Conservation (phyloP, 2,113 vertebrate genomes). For the Mormoops blainvillei region DNA sequence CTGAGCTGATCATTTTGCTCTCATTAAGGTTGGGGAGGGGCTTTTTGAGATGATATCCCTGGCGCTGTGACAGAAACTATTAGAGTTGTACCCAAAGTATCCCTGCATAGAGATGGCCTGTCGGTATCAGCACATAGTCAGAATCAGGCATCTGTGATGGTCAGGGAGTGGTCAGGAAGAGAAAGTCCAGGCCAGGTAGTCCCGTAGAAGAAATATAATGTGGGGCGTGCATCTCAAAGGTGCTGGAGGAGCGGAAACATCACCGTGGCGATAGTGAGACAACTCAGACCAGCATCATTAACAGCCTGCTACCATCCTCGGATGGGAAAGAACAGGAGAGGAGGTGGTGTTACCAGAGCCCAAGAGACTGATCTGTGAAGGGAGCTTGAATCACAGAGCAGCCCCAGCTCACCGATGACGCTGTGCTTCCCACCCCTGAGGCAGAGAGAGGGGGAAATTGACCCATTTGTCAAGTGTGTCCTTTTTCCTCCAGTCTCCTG, state of each 20-base stretch:
- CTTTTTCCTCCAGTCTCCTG: neutral
- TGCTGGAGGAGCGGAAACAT: neutral
- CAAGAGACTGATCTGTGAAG: neutral
- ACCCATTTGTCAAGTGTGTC: neutral
- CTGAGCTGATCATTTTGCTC: neutral
- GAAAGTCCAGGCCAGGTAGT: neutral
- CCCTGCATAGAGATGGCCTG: neutral
- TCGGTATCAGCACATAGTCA: neutral
- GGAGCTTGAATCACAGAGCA: neutral
- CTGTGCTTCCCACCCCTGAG: neutral
- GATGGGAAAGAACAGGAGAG: neutral
- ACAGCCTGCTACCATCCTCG: neutral
- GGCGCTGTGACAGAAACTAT: neutral
- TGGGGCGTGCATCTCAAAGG: neutral
- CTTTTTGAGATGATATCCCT: neutral
- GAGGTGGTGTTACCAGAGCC: neutral
- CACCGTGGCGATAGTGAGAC: neutral
- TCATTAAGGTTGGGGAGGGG: neutral
- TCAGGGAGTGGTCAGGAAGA: neutral
- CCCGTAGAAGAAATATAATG: neutral
- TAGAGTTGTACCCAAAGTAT: neutral
- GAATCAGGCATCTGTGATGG: neutral
- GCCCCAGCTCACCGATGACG: neutral
- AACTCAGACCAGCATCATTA: neutral
- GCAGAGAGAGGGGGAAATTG: neutral